Percentiles rank a stretch among this genome's conserved stretches.
These are phyloP conservation scores for Mus spicilegus DNA, from an alignment of 2,113 vertebrate species.

Conservation along the genomic window DNA sequence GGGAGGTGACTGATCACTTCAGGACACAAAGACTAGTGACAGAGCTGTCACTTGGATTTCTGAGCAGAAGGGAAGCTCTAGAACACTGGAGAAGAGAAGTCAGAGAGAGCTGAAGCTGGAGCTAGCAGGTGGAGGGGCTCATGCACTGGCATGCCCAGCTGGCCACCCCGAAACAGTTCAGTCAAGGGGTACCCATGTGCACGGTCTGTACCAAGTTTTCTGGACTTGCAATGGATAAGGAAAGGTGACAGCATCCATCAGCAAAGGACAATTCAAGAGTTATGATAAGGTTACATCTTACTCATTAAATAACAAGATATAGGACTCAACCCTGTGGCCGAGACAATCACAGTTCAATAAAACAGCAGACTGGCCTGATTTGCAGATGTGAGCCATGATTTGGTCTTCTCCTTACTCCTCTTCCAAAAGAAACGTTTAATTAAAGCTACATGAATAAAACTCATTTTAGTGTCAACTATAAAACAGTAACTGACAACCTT, in stretches of 20 bases:
- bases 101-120: not conserved
- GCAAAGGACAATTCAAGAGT: not conserved
- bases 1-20: not conserved
- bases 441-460: not conserved
- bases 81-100: not conserved
- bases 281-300: not conserved
- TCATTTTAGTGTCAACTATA: not conserved
- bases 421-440: constrained; percentile 33
- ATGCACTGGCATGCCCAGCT: not conserved
- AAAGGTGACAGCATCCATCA: not conserved
- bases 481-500: not conserved
- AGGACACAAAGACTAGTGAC: not conserved
- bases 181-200: not conserved
- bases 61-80: constrained; percentile 8
- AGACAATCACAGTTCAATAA: constrained; percentile 42
- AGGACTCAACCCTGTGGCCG: constrained; percentile 16
- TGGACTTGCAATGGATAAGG: not conserved
- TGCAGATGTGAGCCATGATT: not conserved
- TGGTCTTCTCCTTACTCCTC: not conserved
- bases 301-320: not conserved
- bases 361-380: not conserved
- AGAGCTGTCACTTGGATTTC: not conserved
- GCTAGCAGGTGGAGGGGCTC: not conserved
- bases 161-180: not conserved
- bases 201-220: not conserved